Conservation (phyloP, 2,888 invertebrate species). For the Eulithis prunata region DNA sequence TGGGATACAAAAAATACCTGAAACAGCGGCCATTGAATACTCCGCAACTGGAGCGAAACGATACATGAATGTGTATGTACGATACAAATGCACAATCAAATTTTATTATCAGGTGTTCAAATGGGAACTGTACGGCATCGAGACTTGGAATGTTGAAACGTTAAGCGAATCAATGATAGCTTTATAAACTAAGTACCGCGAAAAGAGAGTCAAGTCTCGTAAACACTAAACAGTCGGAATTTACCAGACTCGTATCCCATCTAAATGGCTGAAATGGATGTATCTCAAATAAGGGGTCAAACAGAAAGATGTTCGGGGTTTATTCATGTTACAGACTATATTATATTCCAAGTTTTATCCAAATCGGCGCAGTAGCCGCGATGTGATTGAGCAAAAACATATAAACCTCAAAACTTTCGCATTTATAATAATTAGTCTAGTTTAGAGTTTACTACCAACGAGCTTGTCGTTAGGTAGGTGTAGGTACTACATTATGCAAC, state of each 20-base stretch:
- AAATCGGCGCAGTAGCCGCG: no score
- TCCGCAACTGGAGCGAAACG: constrained; percentile 45
- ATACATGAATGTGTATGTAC: constrained; percentile 40
- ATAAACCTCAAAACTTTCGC: no score
- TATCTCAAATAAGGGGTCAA: neutral
- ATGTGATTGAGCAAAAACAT: no score
- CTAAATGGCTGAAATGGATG: constrained; percentile 49
- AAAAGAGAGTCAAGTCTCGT: constrained; percentile 40
- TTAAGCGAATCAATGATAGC: constrained; percentile 34
- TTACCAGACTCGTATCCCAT: constrained; percentile 47
- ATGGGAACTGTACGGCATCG: constrained; percentile 33
- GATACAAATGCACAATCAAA: constrained; percentile 43
- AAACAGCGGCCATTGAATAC: constrained; percentile 42
- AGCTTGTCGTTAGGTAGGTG: no score
- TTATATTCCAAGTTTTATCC: no score
- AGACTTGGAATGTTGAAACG: constrained; percentile 32
- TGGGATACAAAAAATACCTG: constrained; percentile 41
- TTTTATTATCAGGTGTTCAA: constrained; percentile 44
- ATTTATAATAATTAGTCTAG: no score
- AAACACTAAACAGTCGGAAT: constrained; percentile 39
- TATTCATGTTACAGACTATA: no score
- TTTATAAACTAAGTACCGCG: constrained; percentile 36
- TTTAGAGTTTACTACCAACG: no score
- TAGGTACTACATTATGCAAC: no score
- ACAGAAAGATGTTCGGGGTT: no score